These are phyloP conservation scores for Rynchops niger DNA, from an alignment of 2,113 vertebrate genomes.

Conservation along the genomic window DNA sequence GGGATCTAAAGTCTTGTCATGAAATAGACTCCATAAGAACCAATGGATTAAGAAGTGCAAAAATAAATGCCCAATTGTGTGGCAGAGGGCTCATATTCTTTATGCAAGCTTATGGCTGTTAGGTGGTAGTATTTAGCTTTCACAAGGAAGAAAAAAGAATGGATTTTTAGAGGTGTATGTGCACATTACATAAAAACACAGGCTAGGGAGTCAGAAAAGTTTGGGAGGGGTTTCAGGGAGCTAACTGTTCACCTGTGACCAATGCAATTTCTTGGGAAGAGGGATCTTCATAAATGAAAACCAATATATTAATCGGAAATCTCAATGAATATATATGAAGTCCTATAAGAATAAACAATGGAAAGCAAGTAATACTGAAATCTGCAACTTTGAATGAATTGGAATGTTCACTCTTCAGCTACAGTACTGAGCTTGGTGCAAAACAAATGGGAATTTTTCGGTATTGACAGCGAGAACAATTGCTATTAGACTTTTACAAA, in stretches of 20 bases:
- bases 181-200: not conserved
- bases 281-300: not conserved
- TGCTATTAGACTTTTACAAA: not conserved
- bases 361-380: not conserved
- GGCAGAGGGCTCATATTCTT: not conserved
- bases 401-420: not conserved
- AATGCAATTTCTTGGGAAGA: not conserved
- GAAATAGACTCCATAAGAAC: not conserved
- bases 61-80: not conserved
- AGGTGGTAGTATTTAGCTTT: not conserved
- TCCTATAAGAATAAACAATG: not conserved
- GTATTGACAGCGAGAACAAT: not conserved
- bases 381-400: not conserved
- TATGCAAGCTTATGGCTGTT: not conserved
- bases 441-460: not conserved
- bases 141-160: not conserved
- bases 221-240: not conserved
- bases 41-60: not conserved
- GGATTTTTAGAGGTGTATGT: not conserved
- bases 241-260: not conserved
- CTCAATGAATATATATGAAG: not conserved
- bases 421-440: not conserved
- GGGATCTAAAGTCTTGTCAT: not conserved
- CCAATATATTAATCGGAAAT: not conserved
- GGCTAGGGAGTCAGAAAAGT: not conserved